These are phyloP conservation scores for Hypotaenidia philippensis DNA, from an alignment of 2,797 vertebrate genomes.

Conservation along the genomic window DNA sequence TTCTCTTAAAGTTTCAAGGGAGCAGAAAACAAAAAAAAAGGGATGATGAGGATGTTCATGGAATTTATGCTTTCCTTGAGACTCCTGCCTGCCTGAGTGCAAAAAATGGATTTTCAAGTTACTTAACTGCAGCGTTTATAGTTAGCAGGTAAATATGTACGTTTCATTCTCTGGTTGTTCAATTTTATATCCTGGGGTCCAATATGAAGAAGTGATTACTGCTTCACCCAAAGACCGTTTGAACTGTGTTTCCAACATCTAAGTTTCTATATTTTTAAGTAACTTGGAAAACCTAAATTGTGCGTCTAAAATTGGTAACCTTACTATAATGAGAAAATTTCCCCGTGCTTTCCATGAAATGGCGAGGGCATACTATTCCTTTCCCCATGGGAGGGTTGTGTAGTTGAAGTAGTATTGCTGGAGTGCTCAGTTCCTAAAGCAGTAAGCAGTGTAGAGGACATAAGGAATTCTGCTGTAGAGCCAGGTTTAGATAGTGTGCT, in stretches of 20 bases:
- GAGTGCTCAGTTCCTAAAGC: not conserved
- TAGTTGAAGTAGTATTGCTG: not conserved
- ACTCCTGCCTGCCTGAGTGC: not conserved
- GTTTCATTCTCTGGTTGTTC: not conserved
- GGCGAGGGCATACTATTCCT: not conserved
- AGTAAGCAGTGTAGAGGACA: not conserved
- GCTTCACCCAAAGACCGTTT: not conserved
- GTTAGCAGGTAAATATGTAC: not conserved
- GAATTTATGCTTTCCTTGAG: not conserved
- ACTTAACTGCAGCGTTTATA: not conserved
- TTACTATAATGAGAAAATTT: not conserved
- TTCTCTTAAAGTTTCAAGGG: not conserved
- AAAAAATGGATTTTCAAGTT: not conserved
- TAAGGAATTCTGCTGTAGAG: not conserved
- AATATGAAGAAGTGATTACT: not conserved
- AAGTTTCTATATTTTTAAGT: not conserved
- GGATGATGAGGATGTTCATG: not conserved
- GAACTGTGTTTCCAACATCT: not conserved
- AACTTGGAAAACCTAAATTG: not conserved
- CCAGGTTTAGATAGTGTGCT: not conserved
- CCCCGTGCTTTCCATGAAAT: not conserved
- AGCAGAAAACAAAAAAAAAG: not conserved
- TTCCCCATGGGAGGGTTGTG: not conserved
- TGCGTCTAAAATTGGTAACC: not conserved
- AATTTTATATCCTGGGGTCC: not conserved